Conservation (phyloP, 2,797 vertebrate species). For the Rhodeus uyekii region DNA sequence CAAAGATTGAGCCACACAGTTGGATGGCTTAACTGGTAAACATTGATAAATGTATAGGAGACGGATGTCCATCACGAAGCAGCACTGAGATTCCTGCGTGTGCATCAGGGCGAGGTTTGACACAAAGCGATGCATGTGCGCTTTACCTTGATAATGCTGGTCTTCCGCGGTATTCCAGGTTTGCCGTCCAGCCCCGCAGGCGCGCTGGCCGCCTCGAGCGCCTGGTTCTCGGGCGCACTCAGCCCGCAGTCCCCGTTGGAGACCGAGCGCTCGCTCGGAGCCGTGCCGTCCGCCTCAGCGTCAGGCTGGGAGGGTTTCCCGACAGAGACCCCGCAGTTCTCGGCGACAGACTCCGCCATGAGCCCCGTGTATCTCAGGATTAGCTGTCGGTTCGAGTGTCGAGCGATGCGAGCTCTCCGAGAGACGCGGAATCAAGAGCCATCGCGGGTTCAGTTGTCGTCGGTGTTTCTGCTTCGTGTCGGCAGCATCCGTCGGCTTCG, state of each 20-base stretch:
- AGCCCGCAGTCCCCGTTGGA: constrained; percentile 91
- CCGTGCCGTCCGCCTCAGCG: constrained; percentile 70
- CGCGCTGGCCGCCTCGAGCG: constrained; percentile 65
- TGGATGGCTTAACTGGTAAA: neutral
- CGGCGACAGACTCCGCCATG: constrained; percentile 90
- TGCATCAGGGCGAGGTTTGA: constrained; percentile 37
- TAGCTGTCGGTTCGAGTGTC: constrained; percentile 40
- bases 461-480: constrained; percentile 7
- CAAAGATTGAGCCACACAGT: neutral
- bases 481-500: constrained; percentile 37
- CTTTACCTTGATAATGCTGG: constrained; percentile 96
- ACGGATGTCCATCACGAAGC: neutral
- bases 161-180: constrained; percentile 88
- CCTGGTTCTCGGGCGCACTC: constrained; percentile 75
- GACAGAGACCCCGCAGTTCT: constrained; percentile 78
- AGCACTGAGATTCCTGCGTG: neutral
- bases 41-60: neutral
- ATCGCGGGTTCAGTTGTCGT: constrained; percentile 37
- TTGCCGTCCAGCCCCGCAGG: too few species aligned
- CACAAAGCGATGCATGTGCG: neutral
- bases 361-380: constrained; percentile 56
- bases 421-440: constrained; percentile 35
- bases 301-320: constrained; percentile 69
- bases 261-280: constrained; percentile 75
- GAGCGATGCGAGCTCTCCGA: constrained; percentile 22